A percentile compares a stretch with the other conserved stretches of the same genome.
Evolutionary conservation across 2,888 invertebrate genomes (phyloP).

Genomic region (Theretra japonica): DNA sequence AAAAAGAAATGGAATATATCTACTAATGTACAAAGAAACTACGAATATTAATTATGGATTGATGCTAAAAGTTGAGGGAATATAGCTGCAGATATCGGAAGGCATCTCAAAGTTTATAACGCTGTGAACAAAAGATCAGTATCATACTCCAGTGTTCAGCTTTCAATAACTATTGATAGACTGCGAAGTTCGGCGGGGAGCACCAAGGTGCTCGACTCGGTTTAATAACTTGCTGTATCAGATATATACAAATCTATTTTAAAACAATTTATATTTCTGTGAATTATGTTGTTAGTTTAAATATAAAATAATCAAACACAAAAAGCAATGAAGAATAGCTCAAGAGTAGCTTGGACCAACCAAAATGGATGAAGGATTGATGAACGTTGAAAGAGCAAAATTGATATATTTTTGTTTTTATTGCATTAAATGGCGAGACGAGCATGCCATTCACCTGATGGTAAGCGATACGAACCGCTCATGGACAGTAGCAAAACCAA

Average conservation of each 20-base stretch:
- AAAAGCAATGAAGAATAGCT: no score
- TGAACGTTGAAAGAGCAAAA: no score
- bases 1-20: no score
- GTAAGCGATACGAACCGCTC: no score
- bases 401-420: no score
- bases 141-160: constrained; percentile 37
- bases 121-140: constrained; percentile 44
- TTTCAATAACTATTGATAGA: constrained; percentile 38
- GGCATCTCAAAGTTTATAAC: constrained; percentile 36
- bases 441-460: no score
- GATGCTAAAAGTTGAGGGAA: neutral
- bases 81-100: neutral
- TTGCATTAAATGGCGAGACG: no score
- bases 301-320: no score
- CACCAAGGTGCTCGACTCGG: constrained; percentile 21
- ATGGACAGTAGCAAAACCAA: no score
- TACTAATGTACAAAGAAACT: neutral
- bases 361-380: no score
- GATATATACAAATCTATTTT: neutral
- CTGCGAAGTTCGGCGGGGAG: constrained; percentile 27
- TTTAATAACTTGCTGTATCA: neutral
- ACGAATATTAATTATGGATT: neutral
- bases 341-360: no score
- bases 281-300: neutral
- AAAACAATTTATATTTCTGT: neutral